Percentiles rank a stretch among this genome's conserved stretches.
phyloP scores from a whole-genome alignment of 2,888 invertebrate genomes.

The Coelinius sp. region DNA sequence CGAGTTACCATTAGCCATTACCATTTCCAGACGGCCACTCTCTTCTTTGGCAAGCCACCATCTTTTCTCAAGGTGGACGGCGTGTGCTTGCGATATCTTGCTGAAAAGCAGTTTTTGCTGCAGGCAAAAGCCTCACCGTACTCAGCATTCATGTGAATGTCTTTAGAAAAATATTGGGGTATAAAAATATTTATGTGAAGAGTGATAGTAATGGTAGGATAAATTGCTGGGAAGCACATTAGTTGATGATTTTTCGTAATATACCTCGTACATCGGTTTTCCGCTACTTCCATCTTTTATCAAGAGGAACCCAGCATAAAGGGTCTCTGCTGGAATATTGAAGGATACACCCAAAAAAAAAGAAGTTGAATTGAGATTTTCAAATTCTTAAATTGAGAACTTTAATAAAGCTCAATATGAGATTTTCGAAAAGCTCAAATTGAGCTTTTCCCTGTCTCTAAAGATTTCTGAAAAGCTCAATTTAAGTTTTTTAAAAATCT shows the following conservation, averaged over 20 bases:
- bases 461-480: too few relatives aligned
- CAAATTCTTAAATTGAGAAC: too few relatives aligned
- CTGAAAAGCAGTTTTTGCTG: not conserved
- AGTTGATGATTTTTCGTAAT: too few relatives aligned
- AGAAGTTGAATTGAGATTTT: too few relatives aligned
- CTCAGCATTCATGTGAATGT: constrained; percentile 7
- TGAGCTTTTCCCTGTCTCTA: too few relatives aligned
- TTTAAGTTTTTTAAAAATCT: too few relatives aligned
- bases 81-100: constrained; percentile 23
- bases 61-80: constrained; percentile 22
- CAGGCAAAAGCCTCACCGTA: constrained; percentile 1
- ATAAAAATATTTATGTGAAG: not conserved
- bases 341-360: too few relatives aligned
- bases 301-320: too few relatives aligned
- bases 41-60: constrained; percentile 15
- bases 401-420: too few relatives aligned
- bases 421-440: too few relatives aligned
- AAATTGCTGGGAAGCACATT: not conserved
- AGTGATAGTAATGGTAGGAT: not conserved
- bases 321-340: too few relatives aligned
- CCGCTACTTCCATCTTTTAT: too few relatives aligned
- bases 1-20: constrained; percentile 61
- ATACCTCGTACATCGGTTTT: not conserved
- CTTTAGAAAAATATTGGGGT: not conserved
- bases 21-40: constrained; percentile 57